Evolutionary conservation across 2,888 invertebrate species (phyloP).

Genomic region (Apotomis betuletana): DNA sequence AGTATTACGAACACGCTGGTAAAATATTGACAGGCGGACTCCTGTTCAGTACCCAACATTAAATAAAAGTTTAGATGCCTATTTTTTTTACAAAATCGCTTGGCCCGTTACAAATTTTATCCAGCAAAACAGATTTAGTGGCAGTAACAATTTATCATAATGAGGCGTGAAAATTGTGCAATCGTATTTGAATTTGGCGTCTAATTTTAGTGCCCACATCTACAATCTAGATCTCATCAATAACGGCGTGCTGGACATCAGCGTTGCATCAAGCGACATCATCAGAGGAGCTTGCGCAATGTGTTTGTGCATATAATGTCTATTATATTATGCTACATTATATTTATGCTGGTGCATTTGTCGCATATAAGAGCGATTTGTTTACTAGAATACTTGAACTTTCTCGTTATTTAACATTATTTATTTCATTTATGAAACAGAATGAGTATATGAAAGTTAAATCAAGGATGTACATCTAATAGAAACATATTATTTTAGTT

Average conservation of each 20-base stretch:
- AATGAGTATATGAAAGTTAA: too few species aligned
- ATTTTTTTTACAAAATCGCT: too few species aligned
- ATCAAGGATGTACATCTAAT: too few species aligned
- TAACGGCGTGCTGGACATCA: conserved; percentile 31
- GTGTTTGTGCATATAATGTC: conserved; percentile 22
- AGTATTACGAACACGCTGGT: too few species aligned
- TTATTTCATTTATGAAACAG: not conserved
- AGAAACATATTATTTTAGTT: too few species aligned
- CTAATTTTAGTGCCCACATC: conserved; percentile 4
- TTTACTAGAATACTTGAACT: not conserved
- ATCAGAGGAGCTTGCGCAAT: conserved; percentile 29
- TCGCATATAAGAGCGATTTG: not conserved
- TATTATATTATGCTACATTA: conserved; percentile 14
- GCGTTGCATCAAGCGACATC: conserved; percentile 34
- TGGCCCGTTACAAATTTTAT: too few species aligned
- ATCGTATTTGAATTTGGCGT: not conserved
- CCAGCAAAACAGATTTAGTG: too few species aligned
- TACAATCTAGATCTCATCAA: conserved; percentile 1
- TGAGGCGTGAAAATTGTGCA: too few species aligned
- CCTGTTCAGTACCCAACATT: too few species aligned
- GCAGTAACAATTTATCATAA: too few species aligned
- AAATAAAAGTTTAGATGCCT: too few species aligned
- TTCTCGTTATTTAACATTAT: not conserved
- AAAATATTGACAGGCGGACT: too few species aligned
- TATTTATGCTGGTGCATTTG: conserved; percentile 15